A percentile compares a stretch with the other conserved stretches of the same genome.
These are phyloP conservation scores for Hydrotaea diabolus DNA, from an alignment of 2,888 invertebrate species.

Conservation along the genomic window DNA sequence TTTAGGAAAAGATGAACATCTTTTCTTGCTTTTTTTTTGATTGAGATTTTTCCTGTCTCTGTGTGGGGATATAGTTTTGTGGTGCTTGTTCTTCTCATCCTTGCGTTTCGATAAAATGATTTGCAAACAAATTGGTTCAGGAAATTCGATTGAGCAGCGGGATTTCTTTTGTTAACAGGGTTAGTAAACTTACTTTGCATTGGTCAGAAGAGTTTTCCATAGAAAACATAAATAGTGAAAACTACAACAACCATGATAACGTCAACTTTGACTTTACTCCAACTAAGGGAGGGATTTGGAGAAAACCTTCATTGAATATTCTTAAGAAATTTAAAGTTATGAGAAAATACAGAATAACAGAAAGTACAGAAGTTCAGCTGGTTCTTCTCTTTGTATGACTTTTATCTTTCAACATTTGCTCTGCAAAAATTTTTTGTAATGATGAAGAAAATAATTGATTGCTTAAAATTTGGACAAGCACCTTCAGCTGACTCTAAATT, in stretches of 20 bases:
- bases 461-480: no score
- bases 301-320: background rate
- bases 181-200: conserved; percentile 61
- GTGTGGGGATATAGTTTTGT: background rate
- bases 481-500: no score
- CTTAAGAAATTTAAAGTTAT: background rate
- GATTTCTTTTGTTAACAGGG: conserved; percentile 76
- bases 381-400: background rate
- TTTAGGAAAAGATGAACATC: background rate
- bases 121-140: conserved; percentile 77
- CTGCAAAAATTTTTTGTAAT: no score
- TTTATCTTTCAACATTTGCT: no score
- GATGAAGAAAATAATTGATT: no score
- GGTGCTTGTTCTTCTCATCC: background rate
- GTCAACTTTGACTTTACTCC: background rate
- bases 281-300: background rate
- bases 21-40: background rate
- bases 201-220: conserved; percentile 21
- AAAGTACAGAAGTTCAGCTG: background rate
- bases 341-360: background rate
- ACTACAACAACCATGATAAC: background rate
- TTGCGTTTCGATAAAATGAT: conserved; percentile 74
- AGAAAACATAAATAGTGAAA: background rate
- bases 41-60: background rate
- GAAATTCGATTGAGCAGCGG: conserved; percentile 76